These are phyloP conservation scores for Xestia xanthographa DNA, from an alignment of 2,888 invertebrate genomes.

Conservation along the genomic window DNA sequence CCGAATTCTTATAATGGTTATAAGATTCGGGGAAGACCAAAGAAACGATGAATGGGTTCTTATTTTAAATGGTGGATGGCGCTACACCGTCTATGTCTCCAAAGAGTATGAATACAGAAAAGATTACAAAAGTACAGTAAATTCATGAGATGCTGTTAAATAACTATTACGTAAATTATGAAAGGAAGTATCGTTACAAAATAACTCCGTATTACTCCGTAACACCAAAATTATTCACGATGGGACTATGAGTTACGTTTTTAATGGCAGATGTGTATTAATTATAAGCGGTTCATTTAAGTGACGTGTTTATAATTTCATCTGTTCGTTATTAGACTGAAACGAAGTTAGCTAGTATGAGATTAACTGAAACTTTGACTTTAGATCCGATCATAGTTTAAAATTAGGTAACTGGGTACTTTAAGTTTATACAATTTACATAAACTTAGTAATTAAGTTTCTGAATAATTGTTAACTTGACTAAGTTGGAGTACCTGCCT, in stretches of 20 bases:
- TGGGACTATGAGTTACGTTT: neutral
- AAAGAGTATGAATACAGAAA: neutral
- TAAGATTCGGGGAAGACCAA: neutral
- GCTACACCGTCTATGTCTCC: neutral
- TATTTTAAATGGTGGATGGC: neutral
- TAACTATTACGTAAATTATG: conserved; percentile 13
- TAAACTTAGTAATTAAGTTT: conserved; percentile 41
- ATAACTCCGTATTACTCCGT: neutral
- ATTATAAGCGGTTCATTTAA: neutral
- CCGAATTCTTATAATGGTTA: no score
- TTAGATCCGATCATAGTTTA: conserved; percentile 54
- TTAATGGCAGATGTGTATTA: conserved; percentile 20
- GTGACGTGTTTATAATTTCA: conserved; percentile 5
- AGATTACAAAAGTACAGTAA: neutral
- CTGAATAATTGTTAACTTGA: conserved; percentile 23
- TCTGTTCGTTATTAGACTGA: conserved; percentile 23
- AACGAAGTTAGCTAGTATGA: conserved; percentile 30
- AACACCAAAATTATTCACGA: conserved; percentile 28
- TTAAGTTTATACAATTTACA: conserved; percentile 45
- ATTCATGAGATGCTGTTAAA: neutral
- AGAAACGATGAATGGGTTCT: neutral
- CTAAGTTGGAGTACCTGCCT: neutral
- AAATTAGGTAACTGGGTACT: conserved; percentile 51
- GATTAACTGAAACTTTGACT: conserved; percentile 59
- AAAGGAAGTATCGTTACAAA: conserved; percentile 16